Base-by-base conservation (phyloP, 1,140 invertebrate species). In the Anastrepha obliqua region DNA sequence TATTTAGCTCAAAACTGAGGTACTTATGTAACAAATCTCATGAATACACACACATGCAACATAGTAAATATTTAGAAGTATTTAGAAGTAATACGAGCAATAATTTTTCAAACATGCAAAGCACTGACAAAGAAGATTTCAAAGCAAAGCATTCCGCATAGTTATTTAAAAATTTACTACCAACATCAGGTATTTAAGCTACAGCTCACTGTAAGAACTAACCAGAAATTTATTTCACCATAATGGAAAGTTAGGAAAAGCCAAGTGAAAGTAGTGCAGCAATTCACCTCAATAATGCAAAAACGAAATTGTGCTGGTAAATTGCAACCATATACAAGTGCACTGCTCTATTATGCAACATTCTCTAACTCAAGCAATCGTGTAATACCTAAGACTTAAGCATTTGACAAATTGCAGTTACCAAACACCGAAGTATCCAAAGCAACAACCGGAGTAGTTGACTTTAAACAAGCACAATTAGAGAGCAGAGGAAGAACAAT, bases 341-440 rank as follows among this genome's bases (percentile, higher is more conserved):
- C 29, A 29, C 29, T 74, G 44, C 39, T 74, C 67, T 74, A 17
- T 74, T 74, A 74, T 74, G 67, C 67, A 74, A 74, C 39, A 55
- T 8, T 55, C 11, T 55, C 51, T 11, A 55, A 55, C 51, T 55
- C 67, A 44, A 11, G 42, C 9, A 20, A 17, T 81, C 15, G 3
- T 81, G 74, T 81, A 81, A 51, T 81, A 81, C 74, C 42, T 81
- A 17, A n/a, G 44, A 55, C 74, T 81, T 81, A 81, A 81, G 74
- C 74, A 55, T 81, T 55, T 81, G 74, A 81, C 74, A 81, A 81
- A 81, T 81, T 55, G 74, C 74, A 81, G 74, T 81, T 81, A 81
- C 74, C 74, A 51, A 81, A 81, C 51, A 55, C 74, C 44, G 7
- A 81, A 55, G 55, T 81, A 44, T 5, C 47, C 47, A 51, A 81